These are phyloP conservation scores for Lymantria dispar DNA, from an alignment of 2,888 invertebrate species.

Conservation along the genomic window DNA sequence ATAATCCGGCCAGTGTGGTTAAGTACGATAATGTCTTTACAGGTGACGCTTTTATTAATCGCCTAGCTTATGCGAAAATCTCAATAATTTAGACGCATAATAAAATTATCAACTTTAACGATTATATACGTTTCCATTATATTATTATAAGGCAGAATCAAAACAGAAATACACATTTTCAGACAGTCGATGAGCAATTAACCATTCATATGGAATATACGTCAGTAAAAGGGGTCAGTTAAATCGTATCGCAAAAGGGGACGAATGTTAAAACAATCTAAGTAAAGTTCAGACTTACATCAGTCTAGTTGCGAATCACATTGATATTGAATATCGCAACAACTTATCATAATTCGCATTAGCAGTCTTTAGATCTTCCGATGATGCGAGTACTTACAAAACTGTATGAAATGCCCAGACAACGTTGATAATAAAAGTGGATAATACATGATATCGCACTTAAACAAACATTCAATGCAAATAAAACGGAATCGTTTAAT, in stretches of 20 bases:
- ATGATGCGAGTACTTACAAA: too few relatives aligned
- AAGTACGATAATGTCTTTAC: too few relatives aligned
- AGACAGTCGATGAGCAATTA: constrained; percentile 6
- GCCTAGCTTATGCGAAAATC: too few relatives aligned
- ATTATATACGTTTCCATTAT: not conserved
- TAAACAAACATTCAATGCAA: too few relatives aligned
- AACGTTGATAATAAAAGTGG: too few relatives aligned
- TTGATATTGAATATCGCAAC: constrained; percentile 32
- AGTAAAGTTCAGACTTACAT: constrained; percentile 58
- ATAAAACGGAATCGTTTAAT: too few relatives aligned
- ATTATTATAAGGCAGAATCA: constrained; percentile 15
- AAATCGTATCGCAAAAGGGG: constrained; percentile 19
- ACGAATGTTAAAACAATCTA: constrained; percentile 28
- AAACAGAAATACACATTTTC: constrained; percentile 9
- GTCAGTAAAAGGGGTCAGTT: constrained; percentile 20
- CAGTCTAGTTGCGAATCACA: constrained; percentile 57
- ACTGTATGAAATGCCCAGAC: too few relatives aligned
- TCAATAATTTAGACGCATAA: too few relatives aligned
- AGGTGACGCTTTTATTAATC: too few relatives aligned
- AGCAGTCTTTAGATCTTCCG: constrained; percentile 30
- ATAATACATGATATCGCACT: too few relatives aligned
- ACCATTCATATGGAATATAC: constrained; percentile 4
- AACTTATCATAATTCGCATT: constrained; percentile 28
- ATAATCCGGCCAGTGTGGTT: too few relatives aligned
- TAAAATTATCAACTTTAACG: not conserved